Base-by-base conservation (phyloP, 2,888 invertebrate genomes). In the Sisyra terminalis region DNA sequence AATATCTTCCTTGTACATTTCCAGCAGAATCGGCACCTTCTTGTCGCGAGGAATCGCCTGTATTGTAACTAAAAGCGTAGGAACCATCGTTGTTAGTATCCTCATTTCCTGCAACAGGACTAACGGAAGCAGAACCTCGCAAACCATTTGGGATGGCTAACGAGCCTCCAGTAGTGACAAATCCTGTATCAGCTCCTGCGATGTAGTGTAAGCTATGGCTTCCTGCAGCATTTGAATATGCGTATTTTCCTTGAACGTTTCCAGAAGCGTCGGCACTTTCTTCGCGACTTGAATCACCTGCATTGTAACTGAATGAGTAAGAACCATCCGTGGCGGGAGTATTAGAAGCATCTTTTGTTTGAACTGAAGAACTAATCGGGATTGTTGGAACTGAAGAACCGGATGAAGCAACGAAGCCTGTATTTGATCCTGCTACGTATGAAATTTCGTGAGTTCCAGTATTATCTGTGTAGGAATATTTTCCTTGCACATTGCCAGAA, bases 221-320 rank as follows among this genome's bases (percentile, higher is more conserved):
- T 14, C 46, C 47, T 17, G 43, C 47, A 14, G 35, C 40, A 38
- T 46, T 47, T 11, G 34, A 41, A 31, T 39, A 48, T 1, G 48
- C 39, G 35, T 46, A 49, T 6, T 38, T 30, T 29, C 48, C 49
- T 35, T 44, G 37, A 2, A 51, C 56, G 47, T 56, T 57, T 34
- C 60, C 59, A n/a, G 50, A 44, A 6, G 50, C 50, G 51, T 62
- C 61, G 29, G 55, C 53, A 31, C 52, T 51, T 50, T 60, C 60
- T n/a, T 55, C 52, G 17, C 60, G 55, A 13, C 55, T 46, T 44
- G 57, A 56, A 45, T 56, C 56, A 38, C 50, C 54, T 2, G 58
- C 55, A 32, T 50, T 50, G 34, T 56, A 55, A 34, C 53, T 51
- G 43, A 61, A 61, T 24, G 53, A 53, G 37, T 53, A 56, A 1